Conservation (phyloP, 2,797 vertebrate species). For the Rhinophrynus dorsalis region DNA sequence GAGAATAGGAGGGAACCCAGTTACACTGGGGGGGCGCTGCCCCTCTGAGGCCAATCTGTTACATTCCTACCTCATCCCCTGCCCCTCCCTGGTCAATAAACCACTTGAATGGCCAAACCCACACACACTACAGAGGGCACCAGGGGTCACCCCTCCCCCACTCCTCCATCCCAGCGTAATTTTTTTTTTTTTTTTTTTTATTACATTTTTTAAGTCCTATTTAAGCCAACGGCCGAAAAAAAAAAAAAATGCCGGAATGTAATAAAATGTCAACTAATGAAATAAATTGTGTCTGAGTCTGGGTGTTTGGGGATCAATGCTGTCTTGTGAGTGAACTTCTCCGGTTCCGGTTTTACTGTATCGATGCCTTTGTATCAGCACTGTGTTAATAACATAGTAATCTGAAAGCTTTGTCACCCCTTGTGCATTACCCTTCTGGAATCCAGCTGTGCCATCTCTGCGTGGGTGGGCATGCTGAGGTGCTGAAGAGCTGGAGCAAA, state of each 20-base stretch:
- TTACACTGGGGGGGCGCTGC: no score
- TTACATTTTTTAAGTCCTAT: slow-evolving; percentile 34
- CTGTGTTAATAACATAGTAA: no score
- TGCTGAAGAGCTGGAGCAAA: no score
- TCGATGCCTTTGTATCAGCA: no score
- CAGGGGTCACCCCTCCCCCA: neutral
- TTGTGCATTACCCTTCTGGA: no score
- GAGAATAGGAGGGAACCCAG: no score
- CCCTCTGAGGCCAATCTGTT: slow-evolving; percentile 5
- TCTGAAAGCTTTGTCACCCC: no score
- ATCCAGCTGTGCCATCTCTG: no score
- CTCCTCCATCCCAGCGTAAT: slow-evolving; percentile 16
- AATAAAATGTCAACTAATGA: slow-evolving; percentile 42
- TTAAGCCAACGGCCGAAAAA: slow-evolving; percentile 42
- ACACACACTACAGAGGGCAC: slow-evolving; percentile 32
- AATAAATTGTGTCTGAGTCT: neutral
- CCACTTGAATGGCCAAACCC: neutral
- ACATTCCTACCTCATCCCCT: slow-evolving; percentile 39
- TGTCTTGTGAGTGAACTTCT: no score
- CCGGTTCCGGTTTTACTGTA: no score
- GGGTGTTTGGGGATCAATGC: no score
- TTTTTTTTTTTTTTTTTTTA: neutral
- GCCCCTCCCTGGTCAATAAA: slow-evolving; percentile 3
- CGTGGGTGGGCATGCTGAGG: no score
- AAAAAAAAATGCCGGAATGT: slow-evolving; percentile 35